These are phyloP conservation scores for Martes martes DNA, from an alignment of 2,113 vertebrate species.

Conservation along the genomic window DNA sequence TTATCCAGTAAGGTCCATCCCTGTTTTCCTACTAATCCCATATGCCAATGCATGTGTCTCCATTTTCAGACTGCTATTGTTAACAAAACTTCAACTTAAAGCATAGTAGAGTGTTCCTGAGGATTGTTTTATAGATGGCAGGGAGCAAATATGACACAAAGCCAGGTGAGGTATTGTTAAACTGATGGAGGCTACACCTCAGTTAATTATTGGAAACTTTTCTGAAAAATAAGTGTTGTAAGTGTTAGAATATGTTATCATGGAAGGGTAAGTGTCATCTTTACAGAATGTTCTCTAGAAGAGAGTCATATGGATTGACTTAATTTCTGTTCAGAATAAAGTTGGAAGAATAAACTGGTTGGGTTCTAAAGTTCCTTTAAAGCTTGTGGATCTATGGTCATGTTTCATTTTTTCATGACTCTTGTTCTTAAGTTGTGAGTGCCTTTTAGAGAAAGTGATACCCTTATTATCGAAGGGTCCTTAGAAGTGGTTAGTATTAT, in stretches of 20 bases:
- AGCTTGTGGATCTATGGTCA: background rate
- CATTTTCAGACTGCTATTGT: background rate
- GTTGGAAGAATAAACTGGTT: background rate
- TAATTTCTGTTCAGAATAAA: conserved; percentile 6
- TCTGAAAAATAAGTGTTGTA: background rate
- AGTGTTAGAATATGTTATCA: background rate
- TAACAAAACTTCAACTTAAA: background rate
- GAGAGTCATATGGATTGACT: background rate
- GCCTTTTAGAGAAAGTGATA: conserved; percentile 19
- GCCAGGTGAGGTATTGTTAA: background rate
- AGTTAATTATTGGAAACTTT: background rate
- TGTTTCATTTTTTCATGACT: background rate
- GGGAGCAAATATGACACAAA: background rate
- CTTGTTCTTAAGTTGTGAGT: background rate
- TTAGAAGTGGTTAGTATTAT: conserved; percentile 39
- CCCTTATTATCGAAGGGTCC: background rate
- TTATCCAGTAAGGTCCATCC: background rate
- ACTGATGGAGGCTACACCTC: background rate
- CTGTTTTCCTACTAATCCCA: background rate
- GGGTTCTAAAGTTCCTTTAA: background rate
- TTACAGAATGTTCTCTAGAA: background rate
- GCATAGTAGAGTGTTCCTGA: background rate
- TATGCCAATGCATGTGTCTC: background rate
- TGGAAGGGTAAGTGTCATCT: background rate
- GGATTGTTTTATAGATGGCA: background rate